These are phyloP conservation scores for Alviniconcha marisindica DNA, from an alignment of 1,140 invertebrate species.

Conservation along the genomic window DNA sequence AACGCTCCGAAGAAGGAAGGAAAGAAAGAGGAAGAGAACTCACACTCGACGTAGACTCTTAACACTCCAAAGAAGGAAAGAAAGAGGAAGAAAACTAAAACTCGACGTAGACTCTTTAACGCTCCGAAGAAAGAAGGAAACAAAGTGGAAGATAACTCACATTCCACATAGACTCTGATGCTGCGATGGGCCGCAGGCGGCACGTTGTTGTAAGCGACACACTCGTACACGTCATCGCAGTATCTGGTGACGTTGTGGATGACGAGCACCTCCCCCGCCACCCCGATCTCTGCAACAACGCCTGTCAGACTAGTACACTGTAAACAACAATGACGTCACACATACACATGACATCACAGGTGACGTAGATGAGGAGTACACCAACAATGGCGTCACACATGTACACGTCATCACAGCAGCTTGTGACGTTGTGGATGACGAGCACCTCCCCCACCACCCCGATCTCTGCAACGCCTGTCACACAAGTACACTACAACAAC, in stretches of 20 bases:
- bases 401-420: not conserved
- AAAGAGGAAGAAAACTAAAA: no score
- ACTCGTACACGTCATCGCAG: conserved; percentile 73
- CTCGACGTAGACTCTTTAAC: no score
- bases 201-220: conserved; percentile 72
- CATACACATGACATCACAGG: not conserved
- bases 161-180: conserved; percentile 73
- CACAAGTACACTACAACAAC: not conserved
- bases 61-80: no score
- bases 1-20: no score
- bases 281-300: conserved; percentile 57
- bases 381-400: not conserved
- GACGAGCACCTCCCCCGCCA: conserved; percentile 66
- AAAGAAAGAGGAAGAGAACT: no score
- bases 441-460: not conserved
- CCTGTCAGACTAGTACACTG: not conserved
- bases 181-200: conserved; percentile 65
- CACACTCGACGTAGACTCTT: no score
- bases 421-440: not conserved
- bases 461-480: not conserved
- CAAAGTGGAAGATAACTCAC: conserved; percentile 63
- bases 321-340: not conserved
- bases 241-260: conserved; percentile 73
- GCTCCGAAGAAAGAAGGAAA: no score
- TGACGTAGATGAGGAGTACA: not conserved